phyloP scores from a whole-genome alignment of 2,888 invertebrate genomes.

The Capitulum mitella region DNA sequence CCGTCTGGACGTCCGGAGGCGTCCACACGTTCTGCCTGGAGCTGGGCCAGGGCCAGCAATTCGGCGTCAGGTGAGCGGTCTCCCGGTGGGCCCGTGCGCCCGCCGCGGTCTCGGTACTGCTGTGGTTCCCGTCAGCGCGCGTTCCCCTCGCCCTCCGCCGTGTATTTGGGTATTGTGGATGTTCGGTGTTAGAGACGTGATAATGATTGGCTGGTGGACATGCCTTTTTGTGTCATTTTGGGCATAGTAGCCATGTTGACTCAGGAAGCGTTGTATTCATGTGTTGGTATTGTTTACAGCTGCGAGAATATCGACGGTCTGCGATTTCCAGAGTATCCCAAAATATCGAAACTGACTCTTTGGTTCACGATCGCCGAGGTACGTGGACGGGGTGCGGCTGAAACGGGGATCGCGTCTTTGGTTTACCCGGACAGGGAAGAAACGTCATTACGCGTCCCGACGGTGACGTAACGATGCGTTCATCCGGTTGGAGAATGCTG shows the following conservation, averaged over 20 bases:
- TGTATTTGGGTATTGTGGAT: neutral
- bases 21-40: neutral
- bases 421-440: neutral
- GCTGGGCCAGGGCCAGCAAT: neutral
- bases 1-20: neutral
- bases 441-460: neutral
- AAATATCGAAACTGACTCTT: neutral
- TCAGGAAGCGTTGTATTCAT: neutral
- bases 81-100: no score
- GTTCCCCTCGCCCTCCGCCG: neutral
- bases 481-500: neutral
- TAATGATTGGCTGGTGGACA: neutral
- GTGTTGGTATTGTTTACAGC: neutral
- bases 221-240: neutral
- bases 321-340: neutral
- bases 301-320: neutral
- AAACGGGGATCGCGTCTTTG: neutral
- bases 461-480: neutral
- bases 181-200: neutral
- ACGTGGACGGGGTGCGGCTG: neutral
- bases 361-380: neutral
- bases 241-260: neutral
- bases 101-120: no score
- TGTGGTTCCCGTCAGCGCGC: neutral
- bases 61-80: neutral